A percentile compares a stretch with the other conserved stretches of the same genome.
Evolutionary conservation across 2,113 vertebrate genomes (phyloP).

Genomic region (Psilopogon haemacephalus): DNA sequence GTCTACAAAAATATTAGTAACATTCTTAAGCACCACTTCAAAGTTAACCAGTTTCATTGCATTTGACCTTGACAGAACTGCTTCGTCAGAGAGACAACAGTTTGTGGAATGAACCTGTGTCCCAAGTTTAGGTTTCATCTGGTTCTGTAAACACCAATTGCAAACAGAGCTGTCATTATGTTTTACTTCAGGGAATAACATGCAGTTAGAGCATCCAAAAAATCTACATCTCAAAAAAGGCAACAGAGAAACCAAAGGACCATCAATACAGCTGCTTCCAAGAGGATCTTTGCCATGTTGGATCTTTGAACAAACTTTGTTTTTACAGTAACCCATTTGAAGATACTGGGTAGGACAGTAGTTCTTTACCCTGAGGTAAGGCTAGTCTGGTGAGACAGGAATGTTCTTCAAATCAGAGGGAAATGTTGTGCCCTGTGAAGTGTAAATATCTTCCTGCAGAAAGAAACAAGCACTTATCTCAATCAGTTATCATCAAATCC

Average conservation of each 20-base stretch:
- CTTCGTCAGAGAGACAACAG: neutral
- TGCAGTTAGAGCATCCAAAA: neutral
- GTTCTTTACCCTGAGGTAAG: neutral
- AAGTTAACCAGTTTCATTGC: neutral
- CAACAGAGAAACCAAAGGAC: neutral
- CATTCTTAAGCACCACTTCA: neutral
- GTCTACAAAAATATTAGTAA: neutral
- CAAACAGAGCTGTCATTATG: neutral
- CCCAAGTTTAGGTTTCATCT: neutral
- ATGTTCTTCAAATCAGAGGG: neutral
- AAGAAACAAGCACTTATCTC: neutral
- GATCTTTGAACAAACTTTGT: neutral
- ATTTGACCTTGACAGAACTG: neutral
- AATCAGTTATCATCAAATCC: neutral
- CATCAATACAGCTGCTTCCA: neutral
- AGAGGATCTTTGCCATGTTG: fast-evolving
- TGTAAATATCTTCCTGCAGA: neutral
- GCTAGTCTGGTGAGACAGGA: neutral
- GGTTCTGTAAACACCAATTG: neutral
- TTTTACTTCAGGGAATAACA: neutral
- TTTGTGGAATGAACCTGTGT: neutral
- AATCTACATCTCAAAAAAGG: neutral
- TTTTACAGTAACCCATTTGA: neutral
- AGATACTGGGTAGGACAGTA: neutral
- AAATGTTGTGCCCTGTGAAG: neutral